phyloP scores from a whole-genome alignment of 2,797 vertebrate species.

The Phalloptychus januarius region DNA sequence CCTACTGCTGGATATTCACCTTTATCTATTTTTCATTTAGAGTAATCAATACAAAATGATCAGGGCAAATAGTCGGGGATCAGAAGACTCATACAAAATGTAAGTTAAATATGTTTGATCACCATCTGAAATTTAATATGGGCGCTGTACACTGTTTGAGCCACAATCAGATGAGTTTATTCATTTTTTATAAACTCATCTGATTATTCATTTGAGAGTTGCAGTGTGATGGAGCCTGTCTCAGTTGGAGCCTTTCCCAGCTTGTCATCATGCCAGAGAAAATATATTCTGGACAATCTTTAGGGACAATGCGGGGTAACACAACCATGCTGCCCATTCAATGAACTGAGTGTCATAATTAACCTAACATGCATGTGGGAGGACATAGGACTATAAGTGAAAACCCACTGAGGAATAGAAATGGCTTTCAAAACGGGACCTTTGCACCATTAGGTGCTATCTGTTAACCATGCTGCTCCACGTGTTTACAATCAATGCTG shows the following conservation, averaged over 20 bases:
- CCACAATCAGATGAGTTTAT: neutral
- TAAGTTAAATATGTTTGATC: neutral
- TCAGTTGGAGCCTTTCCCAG: slow-evolving; percentile 9
- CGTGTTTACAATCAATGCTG: slow-evolving; percentile 10
- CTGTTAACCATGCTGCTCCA: neutral
- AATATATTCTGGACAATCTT: neutral
- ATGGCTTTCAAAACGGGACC: neutral
- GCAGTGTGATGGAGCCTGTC: neutral
- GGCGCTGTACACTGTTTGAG: neutral
- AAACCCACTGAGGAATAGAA: slow-evolving; percentile 1
- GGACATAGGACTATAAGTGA: neutral
- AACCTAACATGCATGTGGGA: slow-evolving; percentile 2
- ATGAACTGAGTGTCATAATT: neutral
- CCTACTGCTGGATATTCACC: too few relatives aligned
- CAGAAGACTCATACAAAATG: neutral
- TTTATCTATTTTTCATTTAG: too few relatives aligned
- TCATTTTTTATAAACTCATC: neutral
- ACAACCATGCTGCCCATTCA: neutral
- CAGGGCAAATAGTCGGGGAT: neutral
- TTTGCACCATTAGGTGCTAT: neutral
- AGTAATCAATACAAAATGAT: neutral
- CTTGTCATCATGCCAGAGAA: neutral
- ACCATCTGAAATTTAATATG: neutral
- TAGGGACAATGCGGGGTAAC: neutral
- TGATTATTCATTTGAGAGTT: neutral